A percentile compares a stretch with the other conserved stretches of the same genome.
Evolutionary conservation across 2,113 vertebrate genomes (phyloP).

Genomic region (Oreotrochilus melanogaster): DNA sequence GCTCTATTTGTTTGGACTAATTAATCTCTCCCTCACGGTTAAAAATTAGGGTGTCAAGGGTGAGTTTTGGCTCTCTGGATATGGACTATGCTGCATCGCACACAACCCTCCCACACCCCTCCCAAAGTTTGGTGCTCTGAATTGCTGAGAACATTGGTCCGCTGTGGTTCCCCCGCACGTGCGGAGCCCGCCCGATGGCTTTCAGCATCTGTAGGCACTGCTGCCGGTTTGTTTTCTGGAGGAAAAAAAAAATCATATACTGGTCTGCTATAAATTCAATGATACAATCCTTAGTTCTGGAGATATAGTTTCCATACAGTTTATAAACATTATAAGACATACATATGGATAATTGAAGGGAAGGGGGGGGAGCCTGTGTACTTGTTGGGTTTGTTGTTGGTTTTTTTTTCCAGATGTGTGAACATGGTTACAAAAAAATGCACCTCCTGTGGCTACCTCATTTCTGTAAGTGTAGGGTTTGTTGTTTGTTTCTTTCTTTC

Average conservation of each 20-base stretch:
- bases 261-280: constrained; percentile 75
- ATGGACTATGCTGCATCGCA: neutral
- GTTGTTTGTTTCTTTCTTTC: neutral
- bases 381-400: neutral
- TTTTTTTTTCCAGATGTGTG: constrained; percentile 63
- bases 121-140: constrained; percentile 52
- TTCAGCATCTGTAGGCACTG: constrained; percentile 45
- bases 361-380: constrained; percentile 67
- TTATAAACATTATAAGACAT: constrained; percentile 88
- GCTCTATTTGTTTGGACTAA: constrained; percentile 33
- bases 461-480: constrained; percentile 43
- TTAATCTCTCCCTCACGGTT: neutral
- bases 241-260: constrained; percentile 40
- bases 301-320: constrained; percentile 91
- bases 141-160: constrained; percentile 72
- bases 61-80: constrained; percentile 33
- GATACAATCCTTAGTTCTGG: constrained; percentile 84
- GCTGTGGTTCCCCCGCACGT: constrained; percentile 33
- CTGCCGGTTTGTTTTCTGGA: constrained; percentile 63
- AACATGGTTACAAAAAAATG: constrained; percentile 77
- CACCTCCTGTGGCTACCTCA: constrained; percentile 72
- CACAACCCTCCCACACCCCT: neutral
- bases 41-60: constrained; percentile 10
- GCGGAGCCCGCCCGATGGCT: constrained; percentile 40
- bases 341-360: constrained; percentile 71